These are phyloP conservation scores for Amazona guildingii DNA, from an alignment of 2,113 vertebrate genomes.

Conservation along the genomic window DNA sequence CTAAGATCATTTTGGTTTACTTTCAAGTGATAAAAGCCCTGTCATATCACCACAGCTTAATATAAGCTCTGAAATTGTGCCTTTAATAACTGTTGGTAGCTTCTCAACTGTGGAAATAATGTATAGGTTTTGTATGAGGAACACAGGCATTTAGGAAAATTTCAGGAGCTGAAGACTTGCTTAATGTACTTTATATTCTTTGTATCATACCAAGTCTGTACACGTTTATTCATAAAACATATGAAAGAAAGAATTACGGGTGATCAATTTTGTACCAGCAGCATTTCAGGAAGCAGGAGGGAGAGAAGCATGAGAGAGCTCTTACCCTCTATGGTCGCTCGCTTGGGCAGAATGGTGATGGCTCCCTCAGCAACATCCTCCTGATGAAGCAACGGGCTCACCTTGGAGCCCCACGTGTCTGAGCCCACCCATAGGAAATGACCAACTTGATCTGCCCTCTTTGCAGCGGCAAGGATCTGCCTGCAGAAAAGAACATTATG, in stretches of 20 bases:
- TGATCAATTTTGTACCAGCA: fast-evolving
- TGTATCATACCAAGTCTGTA: background rate
- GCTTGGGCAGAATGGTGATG: constrained; percentile 93
- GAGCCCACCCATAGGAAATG: constrained; percentile 97
- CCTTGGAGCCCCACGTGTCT: constrained; percentile 96
- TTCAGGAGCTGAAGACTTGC: background rate
- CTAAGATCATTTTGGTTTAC: background rate
- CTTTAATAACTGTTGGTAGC: background rate
- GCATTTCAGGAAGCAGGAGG: background rate
- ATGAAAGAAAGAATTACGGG: fast-evolving
- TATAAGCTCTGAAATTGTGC: background rate
- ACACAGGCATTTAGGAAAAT: background rate
- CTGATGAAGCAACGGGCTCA: constrained; percentile 84
- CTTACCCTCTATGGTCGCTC: constrained; percentile 88
- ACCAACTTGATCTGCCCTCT: constrained; percentile 87
- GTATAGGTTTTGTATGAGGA: background rate
- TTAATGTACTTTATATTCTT: background rate
- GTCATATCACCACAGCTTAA: background rate
- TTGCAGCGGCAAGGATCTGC: constrained; percentile 90
- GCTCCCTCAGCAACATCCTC: constrained; percentile 90
- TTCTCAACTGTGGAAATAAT: background rate
- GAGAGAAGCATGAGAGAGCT: background rate
- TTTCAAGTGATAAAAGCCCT: background rate
- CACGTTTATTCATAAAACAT: background rate
- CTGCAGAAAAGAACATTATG: constrained; percentile 62